Evolutionary conservation across 2,797 vertebrate species (phyloP), one percentile per base, ranked within the genome.

Genomic region (Acanthornis magna): DNA sequence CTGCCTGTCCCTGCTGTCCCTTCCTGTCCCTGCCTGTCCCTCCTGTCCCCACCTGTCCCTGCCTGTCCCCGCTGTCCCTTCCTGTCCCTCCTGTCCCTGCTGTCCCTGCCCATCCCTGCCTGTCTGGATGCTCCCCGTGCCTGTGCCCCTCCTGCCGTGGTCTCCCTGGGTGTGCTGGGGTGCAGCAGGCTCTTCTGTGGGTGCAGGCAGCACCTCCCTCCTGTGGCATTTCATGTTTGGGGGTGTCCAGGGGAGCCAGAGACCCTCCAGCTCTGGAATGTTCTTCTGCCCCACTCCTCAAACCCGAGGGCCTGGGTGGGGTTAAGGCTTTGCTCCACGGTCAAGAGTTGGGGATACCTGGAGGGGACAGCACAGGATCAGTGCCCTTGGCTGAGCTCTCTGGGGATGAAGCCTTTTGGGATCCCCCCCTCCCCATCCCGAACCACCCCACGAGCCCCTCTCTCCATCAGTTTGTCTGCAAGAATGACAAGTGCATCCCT

Each of bases 401-500:
- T 16, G 25, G 45, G 45, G 16, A 18, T n/a, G 8, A 40, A 42
- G 32, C 60, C 17, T 48, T 36, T 26, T 18, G 55, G 67, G 23
- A 11, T 26, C 1, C 4, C 26, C 21, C 12, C 6, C 19, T 83
- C 61, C 34, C 16, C 2, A 1, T 11, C 21, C 47, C 7, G 23
- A 43, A 22, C 75, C 4, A 1, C 36, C 79, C 75, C 48, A 62
- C 18, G 1, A 47, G 58, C 74, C 55, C 13, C 15, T 30, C 26
- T 93, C 45, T 88, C 68, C 27, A 12, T 87, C 42, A 99, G 99
- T 99, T 99, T 95, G 99, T 99, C 70, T 99, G 99, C 96, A 99
- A 99, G 98, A 99, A 99, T 1, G 99, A 99, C 98, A 99, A 99
- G 94, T 99, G 99, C 97, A 99, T 99, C 98, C 99, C 99, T 90